A percentile compares a stretch with the other conserved stretches of the same genome.
These are phyloP conservation scores for Anoplophora glabripennis DNA, from an alignment of 1,140 invertebrate genomes.

Conservation along the genomic window DNA sequence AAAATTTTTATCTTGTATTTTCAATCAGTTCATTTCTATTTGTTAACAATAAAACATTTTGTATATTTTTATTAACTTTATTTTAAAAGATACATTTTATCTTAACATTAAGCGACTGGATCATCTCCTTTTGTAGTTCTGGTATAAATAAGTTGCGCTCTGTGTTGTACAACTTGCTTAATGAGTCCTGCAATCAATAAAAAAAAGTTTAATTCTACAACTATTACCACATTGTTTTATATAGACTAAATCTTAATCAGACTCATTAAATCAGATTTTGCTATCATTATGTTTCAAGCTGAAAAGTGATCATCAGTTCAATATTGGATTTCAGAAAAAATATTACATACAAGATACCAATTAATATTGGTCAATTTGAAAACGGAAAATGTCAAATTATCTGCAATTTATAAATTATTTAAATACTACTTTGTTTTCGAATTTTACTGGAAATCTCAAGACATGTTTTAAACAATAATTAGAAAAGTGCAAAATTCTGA, in stretches of 20 bases:
- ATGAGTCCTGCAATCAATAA: constrained; percentile 76
- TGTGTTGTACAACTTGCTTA: constrained; percentile 95
- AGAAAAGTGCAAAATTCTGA: no score
- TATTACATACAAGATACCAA: no score
- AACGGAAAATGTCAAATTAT: no score
- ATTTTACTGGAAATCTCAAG: no score
- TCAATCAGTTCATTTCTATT: not conserved
- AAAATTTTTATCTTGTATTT: no score
- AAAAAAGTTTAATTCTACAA: constrained; percentile 8
- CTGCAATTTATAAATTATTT: no score
- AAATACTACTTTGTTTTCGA: no score
- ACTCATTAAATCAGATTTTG: constrained; percentile 59
- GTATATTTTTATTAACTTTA: constrained; percentile 7
- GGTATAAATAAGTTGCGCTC: constrained; percentile 97
- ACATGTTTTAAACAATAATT: no score
- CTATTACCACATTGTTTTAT: constrained; percentile 9
- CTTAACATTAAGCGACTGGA: constrained; percentile 51
- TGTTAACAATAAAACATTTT: constrained; percentile 5
- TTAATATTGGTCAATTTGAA: no score
- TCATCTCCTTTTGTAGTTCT: constrained; percentile 93
- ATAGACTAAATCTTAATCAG: constrained; percentile 45
- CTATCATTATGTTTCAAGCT: constrained; percentile 32
- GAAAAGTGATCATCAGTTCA: constrained; percentile 34
- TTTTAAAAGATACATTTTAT: constrained; percentile 24
- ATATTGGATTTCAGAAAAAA: no score